Conservation (phyloP, 2,888 invertebrate species). For the Gastracanthus pulcherrimus region DNA sequence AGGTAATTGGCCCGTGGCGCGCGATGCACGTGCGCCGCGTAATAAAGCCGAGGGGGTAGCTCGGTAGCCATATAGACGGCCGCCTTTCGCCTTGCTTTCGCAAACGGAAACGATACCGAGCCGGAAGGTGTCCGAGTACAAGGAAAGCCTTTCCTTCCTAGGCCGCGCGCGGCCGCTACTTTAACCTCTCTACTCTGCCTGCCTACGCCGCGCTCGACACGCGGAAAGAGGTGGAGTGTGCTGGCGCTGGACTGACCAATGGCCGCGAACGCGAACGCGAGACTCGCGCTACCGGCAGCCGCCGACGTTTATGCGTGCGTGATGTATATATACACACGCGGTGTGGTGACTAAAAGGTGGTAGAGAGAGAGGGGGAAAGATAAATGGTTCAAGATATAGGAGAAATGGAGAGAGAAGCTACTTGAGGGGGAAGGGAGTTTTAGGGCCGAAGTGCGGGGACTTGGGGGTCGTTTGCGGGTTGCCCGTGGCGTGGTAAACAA, state of each 20-base stretch:
- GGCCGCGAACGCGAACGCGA: slow-evolving; percentile 6
- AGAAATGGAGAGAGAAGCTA: neutral
- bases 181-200: slow-evolving; percentile 47
- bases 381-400: slow-evolving; percentile 19
- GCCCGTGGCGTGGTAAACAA: neutral
- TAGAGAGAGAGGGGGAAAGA: slow-evolving; percentile 18
- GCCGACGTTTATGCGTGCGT: slow-evolving; percentile 36
- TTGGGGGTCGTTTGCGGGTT: neutral
- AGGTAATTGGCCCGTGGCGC: slow-evolving; percentile 29
- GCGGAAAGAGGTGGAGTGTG: neutral
- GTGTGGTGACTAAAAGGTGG: no score
- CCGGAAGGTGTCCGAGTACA: slow-evolving; percentile 75
- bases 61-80: no score
- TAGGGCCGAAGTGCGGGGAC: no score
- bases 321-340: slow-evolving; percentile 13
- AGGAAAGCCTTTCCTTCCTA: slow-evolving; percentile 71
- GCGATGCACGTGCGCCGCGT: neutral
- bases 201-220: no score
- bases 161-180: slow-evolving; percentile 42
- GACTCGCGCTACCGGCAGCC: neutral
- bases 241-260: slow-evolving; percentile 19
- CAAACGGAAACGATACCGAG: slow-evolving; percentile 74
- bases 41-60: slow-evolving; percentile 63
- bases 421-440: neutral
- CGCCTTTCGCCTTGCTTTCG: slow-evolving; percentile 63